Base-by-base conservation (phyloP, 2,113 vertebrate genomes). In the Gobio gobio region DNA sequence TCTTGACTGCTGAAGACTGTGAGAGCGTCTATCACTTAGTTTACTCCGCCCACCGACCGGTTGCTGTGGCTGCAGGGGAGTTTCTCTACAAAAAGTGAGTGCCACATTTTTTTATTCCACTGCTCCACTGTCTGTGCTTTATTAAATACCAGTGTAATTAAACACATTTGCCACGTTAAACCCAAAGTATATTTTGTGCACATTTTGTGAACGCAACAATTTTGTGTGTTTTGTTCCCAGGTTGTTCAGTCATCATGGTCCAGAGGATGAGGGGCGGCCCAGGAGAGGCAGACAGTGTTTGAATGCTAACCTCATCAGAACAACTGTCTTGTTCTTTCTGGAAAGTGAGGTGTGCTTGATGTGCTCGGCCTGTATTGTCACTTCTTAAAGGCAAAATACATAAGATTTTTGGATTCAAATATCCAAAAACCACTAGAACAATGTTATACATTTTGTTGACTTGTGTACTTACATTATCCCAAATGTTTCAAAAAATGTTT, bases 21-120 rank as follows among this genome's bases (percentile, higher is more conserved):
- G 98, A 99, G 95, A 99, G 98, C 85, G 97, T 99, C 66, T 99
- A 99, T 93, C 98, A 99, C 91, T 92, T 99, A 91, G 98, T 99
- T 90, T 99, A 99, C 93, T 99, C 98, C 1, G 98, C 98, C 90
- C 98, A 99, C 93, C 94, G 98, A 74, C 98, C 98, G 29, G 97
- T 99, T 45, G 98, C 98, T 74, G 93, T 99, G 85, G 97, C 98
- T n/a, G 97, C 98, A 58, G 98, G 98, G 90, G 98, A 99, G 91
- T 99, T 99, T 93, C 97, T 99, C 81, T 99, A 96, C 89, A 99
- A 99, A 94, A 99, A 99, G 98, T 99, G 96, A 91, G 96, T 92
- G 72, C 3, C 26, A 33, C 74, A 3, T 1, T 36, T 77, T 33
- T 77, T 77, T 56, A 2, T 56, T 20, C 2, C 16, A 76, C 18